Evolutionary conservation across 2,113 vertebrate species (phyloP).

Genomic region (Antechinus stuartii): DNA sequence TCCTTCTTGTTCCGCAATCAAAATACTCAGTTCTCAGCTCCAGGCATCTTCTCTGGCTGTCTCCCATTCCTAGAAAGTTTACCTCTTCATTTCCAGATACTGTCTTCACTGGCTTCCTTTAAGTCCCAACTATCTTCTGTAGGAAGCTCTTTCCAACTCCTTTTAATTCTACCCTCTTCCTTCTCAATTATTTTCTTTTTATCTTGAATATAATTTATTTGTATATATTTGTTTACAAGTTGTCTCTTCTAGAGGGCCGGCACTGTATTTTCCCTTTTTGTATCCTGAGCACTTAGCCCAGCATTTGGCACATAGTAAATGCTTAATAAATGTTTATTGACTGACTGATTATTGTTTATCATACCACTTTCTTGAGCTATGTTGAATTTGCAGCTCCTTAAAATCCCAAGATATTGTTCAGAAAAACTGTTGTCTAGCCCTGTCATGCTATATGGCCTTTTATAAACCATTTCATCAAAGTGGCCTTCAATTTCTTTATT

Average conservation of each 20-base stretch:
- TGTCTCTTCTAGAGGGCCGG: neutral
- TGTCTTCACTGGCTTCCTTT: neutral
- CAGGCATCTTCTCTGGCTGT: neutral
- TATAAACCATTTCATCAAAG: neutral
- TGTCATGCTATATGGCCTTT: neutral
- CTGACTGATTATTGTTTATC: neutral
- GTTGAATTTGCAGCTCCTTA: neutral
- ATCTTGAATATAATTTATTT: neutral
- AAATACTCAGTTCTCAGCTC: neutral
- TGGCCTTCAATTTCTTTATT: slow-evolving; percentile 8
- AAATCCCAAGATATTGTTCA: neutral
- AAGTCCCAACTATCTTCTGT: neutral
- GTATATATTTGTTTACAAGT: neutral
- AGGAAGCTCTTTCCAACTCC: neutral
- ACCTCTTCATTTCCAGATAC: neutral
- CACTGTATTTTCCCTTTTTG: neutral
- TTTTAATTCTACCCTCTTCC: neutral
- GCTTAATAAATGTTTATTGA: neutral
- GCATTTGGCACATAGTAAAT: neutral
- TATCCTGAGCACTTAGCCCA: neutral
- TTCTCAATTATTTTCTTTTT: neutral
- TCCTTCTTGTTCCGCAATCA: neutral
- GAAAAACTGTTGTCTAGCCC: neutral
- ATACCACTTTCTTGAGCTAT: neutral
- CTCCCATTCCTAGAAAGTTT: neutral